phyloP scores from a whole-genome alignment of 2,797 vertebrate genomes.

The Hydrocynus forskahlii region DNA sequence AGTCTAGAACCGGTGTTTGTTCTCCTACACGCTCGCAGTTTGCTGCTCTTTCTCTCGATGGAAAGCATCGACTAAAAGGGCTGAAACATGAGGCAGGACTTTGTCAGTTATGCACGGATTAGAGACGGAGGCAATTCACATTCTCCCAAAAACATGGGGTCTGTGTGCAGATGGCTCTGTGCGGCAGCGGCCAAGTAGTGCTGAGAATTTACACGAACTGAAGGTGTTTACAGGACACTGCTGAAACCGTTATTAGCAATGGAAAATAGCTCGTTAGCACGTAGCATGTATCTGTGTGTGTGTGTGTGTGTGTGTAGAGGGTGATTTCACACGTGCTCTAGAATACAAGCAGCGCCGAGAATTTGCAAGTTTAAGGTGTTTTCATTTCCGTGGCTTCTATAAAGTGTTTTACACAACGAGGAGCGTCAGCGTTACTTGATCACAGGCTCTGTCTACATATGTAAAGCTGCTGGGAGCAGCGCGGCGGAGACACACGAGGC shows the following conservation, averaged over 20 bases:
- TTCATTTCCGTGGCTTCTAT: background rate
- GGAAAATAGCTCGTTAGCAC: conserved; percentile 1
- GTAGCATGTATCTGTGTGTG: background rate
- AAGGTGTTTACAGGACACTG: background rate
- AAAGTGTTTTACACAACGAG: background rate
- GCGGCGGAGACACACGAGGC: conserved; percentile 10
- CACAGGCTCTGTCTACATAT: conserved; percentile 37
- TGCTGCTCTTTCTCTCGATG: too few relatives aligned
- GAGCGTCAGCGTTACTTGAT: conserved; percentile 26
- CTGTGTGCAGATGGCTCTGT: too few relatives aligned
- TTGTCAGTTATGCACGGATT: too few relatives aligned
- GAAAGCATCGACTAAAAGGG: too few relatives aligned
- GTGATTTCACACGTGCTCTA: background rate
- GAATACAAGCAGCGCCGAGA: background rate
- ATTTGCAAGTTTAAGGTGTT: conserved; percentile 23
- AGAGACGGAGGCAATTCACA: too few relatives aligned
- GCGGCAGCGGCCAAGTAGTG: background rate
- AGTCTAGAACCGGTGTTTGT: too few relatives aligned
- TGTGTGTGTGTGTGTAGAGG: background rate
- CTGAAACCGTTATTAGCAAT: background rate
- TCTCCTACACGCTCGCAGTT: too few relatives aligned
- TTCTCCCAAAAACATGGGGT: too few relatives aligned
- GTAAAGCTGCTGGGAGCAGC: conserved; percentile 31
- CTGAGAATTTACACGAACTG: background rate
- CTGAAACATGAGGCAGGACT: too few relatives aligned